Evolutionary conservation across 2,888 invertebrate species (phyloP), one percentile per base, ranked within the genome.

Genomic region (Callimorpha dominula): DNA sequence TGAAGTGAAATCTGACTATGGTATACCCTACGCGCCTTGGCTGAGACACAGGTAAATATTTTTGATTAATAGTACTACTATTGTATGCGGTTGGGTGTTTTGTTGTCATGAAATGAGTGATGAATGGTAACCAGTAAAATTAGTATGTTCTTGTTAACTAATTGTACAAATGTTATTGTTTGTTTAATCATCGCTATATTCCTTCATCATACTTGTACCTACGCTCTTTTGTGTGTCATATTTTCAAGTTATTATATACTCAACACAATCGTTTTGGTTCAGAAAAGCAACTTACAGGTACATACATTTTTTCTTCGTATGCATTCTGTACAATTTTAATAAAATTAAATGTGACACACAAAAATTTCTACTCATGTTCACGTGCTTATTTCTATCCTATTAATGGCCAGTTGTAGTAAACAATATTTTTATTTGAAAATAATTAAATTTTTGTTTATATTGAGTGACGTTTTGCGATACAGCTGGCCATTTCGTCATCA

Each of bases 11-110:
- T 98, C 98, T 60, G 98, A 98, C 87, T 98, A 98, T 88, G 97
- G 97, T 69, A 98, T 98, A 87, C 97, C 97, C 0, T 98, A 98
- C 89, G 97, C 97, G 40, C 97, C 98, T 79, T 98, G 98, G 98
- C 96, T 98, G 87, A 97, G 98, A 90, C 98, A 98, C 93, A 98
- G 98, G 96, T 97, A 94, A 87, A 74, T 84, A 83, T 72, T 76
- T 81, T 81, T 84, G 4, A 83, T 80, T 67, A 68, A 68, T 54
- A 52, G 20, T 85, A 80, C 77, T 79, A 81, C 85, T 79, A 64
- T 71, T 81, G 83, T 83, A 76, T 79, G 78, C 75, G 77, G 75
- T 77, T 82, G 78, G 79, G 75, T 83, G 78, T 81, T 77, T 72
- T 78, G 74, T 81, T 82, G 70, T 80, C 77, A 76, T 77, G 68